Evolutionary conservation across 2,888 invertebrate species (phyloP).

Genomic region (Cremastinae sp.): DNA sequence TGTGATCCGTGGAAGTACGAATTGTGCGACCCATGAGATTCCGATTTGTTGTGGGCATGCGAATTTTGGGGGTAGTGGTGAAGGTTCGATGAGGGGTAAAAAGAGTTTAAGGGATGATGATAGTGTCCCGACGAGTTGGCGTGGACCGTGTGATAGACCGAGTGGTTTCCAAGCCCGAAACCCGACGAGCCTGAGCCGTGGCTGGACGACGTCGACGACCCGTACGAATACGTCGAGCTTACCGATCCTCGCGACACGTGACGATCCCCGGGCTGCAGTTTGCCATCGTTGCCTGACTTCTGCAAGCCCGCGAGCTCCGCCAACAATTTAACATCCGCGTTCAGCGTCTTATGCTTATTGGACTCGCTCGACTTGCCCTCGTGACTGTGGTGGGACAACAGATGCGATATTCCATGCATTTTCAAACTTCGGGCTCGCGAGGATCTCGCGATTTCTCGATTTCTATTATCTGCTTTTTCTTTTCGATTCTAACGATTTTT

Average conservation of each 20-base stretch:
- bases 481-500: background rate
- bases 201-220: constrained; percentile 71
- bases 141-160: constrained; percentile 75
- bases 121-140: constrained; percentile 74
- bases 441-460: background rate
- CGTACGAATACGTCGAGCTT: constrained; percentile 76
- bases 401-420: constrained; percentile 82
- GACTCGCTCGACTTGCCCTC: constrained; percentile 54
- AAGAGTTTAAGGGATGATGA: constrained; percentile 74
- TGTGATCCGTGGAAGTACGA: constrained; percentile 77
- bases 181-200: constrained; percentile 79
- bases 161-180: constrained; percentile 78
- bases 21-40: constrained; percentile 77
- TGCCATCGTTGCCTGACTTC: constrained; percentile 65
- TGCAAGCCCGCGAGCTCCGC: constrained; percentile 70
- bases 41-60: constrained; percentile 72
- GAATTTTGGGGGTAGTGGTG: constrained; percentile 68
- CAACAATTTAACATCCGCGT: constrained; percentile 70
- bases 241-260: constrained; percentile 74
- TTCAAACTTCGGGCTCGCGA: constrained; percentile 64
- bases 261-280: constrained; percentile 66
- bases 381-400: constrained; percentile 70
- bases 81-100: constrained; percentile 68
- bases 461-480: background rate
- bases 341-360: constrained; percentile 58